Conservation (phyloP, 2,888 invertebrate genomes). For the Candidula unifasciata region DNA sequence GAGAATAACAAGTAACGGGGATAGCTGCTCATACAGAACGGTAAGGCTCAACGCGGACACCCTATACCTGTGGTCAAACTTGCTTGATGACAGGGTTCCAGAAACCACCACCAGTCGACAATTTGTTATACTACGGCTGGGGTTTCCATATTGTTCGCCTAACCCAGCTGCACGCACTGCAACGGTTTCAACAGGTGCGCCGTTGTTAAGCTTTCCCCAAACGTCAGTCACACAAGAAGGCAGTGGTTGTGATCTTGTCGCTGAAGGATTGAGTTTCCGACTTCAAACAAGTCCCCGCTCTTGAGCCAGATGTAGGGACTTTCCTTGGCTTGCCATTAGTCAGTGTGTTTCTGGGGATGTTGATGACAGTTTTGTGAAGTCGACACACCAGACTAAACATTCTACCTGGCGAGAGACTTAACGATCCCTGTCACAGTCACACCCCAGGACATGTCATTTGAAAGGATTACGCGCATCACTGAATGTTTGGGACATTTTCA, state of each 20-base stretch:
- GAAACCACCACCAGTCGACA: constrained; percentile 29
- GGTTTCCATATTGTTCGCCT: background rate
- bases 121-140: constrained; percentile 8
- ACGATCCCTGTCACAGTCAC: background rate
- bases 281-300: constrained; percentile 32
- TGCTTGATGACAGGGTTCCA: constrained; percentile 27
- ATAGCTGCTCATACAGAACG: constrained; percentile 2
- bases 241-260: background rate
- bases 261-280: constrained; percentile 33
- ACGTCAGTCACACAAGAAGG: constrained; percentile 14
- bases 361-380: constrained; percentile 31
- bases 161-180: constrained; percentile 2
- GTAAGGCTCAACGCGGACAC: background rate
- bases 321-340: constrained; percentile 25
- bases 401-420: background rate
- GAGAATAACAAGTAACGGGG: background rate
- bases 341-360: constrained; percentile 22
- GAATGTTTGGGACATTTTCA: constrained; percentile 1
- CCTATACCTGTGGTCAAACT: background rate
- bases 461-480: constrained; percentile 18
- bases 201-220: background rate
- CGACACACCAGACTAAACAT: constrained; percentile 19
- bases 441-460: constrained; percentile 9
- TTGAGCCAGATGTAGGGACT: constrained; percentile 38
- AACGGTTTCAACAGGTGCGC: constrained; percentile 25